Percentiles rank a stretch among this genome's conserved stretches.
phyloP scores from a whole-genome alignment of 2,888 invertebrate species.

The Salticus scenicus region DNA sequence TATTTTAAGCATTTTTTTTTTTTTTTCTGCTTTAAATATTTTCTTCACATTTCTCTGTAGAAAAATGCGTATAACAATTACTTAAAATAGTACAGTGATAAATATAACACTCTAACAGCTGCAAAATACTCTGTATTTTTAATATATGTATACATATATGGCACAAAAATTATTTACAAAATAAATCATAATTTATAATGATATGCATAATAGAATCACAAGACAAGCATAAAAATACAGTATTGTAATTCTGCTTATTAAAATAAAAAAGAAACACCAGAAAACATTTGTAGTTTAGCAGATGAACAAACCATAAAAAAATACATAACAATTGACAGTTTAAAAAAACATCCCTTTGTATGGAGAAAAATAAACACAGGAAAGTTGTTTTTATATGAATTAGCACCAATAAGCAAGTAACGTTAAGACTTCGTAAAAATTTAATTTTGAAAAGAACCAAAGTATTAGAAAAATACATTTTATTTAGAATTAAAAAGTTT shows the following conservation, averaged over 20 bases:
- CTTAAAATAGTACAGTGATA: no score
- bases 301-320: not conserved
- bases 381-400: not conserved
- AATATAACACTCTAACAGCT: no score
- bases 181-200: not conserved
- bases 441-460: not conserved
- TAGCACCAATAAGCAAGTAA: not conserved
- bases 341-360: not conserved
- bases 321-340: not conserved
- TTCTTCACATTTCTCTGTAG: no score
- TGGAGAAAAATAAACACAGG: not conserved
- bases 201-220: not conserved
- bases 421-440: not conserved
- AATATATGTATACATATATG: conserved; percentile 3
- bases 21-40: no score
- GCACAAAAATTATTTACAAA: conserved; percentile 1
- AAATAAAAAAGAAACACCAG: no score
- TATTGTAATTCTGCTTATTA: no score
- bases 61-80: no score
- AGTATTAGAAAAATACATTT: not conserved
- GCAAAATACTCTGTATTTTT: not conserved
- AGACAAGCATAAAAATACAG: not conserved
- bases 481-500: no score
- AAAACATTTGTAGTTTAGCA: not conserved
- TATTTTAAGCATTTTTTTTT: no score